A percentile compares a stretch with the other conserved stretches of the same genome.
Evolutionary conservation across 1,140 invertebrate species (phyloP).

Genomic region (Rhynchophorus ferrugineus): DNA sequence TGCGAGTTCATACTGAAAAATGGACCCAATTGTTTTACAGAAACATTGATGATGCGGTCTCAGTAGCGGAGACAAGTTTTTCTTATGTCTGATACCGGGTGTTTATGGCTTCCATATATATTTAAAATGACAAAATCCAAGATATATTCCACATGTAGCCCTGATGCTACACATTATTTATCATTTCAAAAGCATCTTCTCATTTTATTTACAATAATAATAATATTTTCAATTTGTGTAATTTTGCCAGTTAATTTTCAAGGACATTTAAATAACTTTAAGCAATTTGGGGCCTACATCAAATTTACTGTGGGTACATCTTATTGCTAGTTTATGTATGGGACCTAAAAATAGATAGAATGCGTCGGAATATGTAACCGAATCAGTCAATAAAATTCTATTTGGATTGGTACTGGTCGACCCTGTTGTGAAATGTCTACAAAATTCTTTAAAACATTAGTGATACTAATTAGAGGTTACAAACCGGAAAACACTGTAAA

Average conservation of each 20-base stretch:
- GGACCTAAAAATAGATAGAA: too few species aligned
- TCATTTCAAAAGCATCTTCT: slow-evolving; percentile 90
- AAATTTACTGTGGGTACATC: too few species aligned
- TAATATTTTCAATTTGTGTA: slow-evolving; percentile 62
- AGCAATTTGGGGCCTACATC: too few species aligned
- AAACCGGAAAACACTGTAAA: too few species aligned
- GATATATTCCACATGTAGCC: slow-evolving; percentile 77
- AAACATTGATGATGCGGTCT: slow-evolving; percentile 52
- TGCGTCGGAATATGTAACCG: too few species aligned
- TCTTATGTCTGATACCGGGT: slow-evolving; percentile 46
- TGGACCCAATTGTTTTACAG: slow-evolving; percentile 90
- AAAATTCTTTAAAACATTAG: too few species aligned
- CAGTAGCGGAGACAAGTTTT: slow-evolving; percentile 45
- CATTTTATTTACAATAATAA: slow-evolving; percentile 71
- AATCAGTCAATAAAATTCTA: too few species aligned
- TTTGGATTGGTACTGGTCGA: too few species aligned
- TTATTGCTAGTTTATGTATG: too few species aligned
- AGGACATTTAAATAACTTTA: slow-evolving; percentile 69
- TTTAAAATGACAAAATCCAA: slow-evolving; percentile 70
- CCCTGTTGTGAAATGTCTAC: too few species aligned
- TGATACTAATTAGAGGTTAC: too few species aligned
- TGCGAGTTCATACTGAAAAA: slow-evolving; percentile 73
- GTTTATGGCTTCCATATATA: slow-evolving; percentile 55
- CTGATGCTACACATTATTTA: slow-evolving; percentile 88
- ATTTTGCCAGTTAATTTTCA: slow-evolving; percentile 75